These are phyloP conservation scores for Bombus vancouverensis DNA, from an alignment of 1,140 invertebrate genomes.

Conservation along the genomic window DNA sequence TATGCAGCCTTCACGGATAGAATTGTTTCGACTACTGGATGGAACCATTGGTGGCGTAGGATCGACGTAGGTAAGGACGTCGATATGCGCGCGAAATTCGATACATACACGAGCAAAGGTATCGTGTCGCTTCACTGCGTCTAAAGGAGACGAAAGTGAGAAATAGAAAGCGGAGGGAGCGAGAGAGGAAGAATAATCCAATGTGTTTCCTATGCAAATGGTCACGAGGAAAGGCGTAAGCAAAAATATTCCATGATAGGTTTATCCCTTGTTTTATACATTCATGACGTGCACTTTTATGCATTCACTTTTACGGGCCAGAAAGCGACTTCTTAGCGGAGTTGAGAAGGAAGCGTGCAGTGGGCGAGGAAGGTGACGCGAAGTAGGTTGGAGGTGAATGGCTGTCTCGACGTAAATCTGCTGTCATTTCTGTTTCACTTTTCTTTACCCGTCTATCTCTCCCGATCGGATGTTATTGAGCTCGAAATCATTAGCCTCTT, in stretches of 20 bases:
- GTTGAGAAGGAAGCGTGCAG: not conserved
- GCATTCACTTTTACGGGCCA: slow-evolving; percentile 72
- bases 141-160: not conserved
- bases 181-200: not conserved
- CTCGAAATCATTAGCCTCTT: not conserved
- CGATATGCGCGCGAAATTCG: slow-evolving; percentile 49
- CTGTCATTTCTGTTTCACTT: slow-evolving; percentile 21
- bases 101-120: slow-evolving; percentile 10
- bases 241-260: slow-evolving; percentile 55
- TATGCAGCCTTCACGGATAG: slow-evolving; percentile 21
- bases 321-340: slow-evolving; percentile 66
- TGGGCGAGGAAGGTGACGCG: not conserved
- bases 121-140: slow-evolving; percentile 11
- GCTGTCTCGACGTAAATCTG: slow-evolving; percentile 36
- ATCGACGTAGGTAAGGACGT: slow-evolving; percentile 16
- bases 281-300: slow-evolving; percentile 72
- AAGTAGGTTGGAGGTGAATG: slow-evolving; percentile 11
- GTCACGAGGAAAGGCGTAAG: slow-evolving; percentile 26
- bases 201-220: not conserved
- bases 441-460: not conserved
- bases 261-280: slow-evolving; percentile 72
- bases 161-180: not conserved
- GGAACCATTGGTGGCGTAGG: not conserved
- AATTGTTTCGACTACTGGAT: not conserved
- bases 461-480: not conserved